Evolutionary conservation across 2,113 vertebrate species (phyloP), one percentile per base, ranked within the genome.

Genomic region (Girardinichthys multiradiatus): DNA sequence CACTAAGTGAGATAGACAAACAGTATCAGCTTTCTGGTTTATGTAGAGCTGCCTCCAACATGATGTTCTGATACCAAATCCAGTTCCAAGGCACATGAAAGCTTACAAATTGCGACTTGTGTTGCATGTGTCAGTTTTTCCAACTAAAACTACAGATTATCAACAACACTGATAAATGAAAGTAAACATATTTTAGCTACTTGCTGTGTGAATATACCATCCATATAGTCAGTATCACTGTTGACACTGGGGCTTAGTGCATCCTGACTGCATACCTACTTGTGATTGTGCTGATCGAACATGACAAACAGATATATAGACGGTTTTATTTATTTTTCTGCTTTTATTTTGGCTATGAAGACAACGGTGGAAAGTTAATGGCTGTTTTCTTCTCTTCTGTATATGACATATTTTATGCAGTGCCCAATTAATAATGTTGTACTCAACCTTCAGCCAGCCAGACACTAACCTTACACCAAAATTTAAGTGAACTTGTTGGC

Each of bases 211-310:
- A 64, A 84, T 81, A 78, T 70, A 68, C 67, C 74, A 79, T 83
- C n/a, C 72, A 59, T 80, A 42, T 82, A 70, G 69, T 87, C 78
- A 75, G 74, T 64, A 68, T 72, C 74, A 77, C 29, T 85, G 84
- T 87, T 87, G 83, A 90, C 85, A 74, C 83, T 59, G 77, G 75
- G 86, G 69, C 76, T 78, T 27, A 82, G 76, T 72, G 79, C 82
- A 79, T 79, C 70, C 70, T 82, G 76, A 86, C 84, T 81, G 72
- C 85, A 61, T 63, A 80, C 82, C 62, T 80, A 57, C 73, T 79
- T 85, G 80, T 87, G 64, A 77, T 81, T 30, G 17, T 77, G 61
- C 71, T 65, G 73, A 48, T 80, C 67, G 60, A 73, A 81, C 21
- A 73, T 48, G 28, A 74, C 35, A 76, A 76, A 37, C 74, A 79